phyloP scores from a whole-genome alignment of 2,113 vertebrate genomes.

The Poeciliopsis prolifica region DNA sequence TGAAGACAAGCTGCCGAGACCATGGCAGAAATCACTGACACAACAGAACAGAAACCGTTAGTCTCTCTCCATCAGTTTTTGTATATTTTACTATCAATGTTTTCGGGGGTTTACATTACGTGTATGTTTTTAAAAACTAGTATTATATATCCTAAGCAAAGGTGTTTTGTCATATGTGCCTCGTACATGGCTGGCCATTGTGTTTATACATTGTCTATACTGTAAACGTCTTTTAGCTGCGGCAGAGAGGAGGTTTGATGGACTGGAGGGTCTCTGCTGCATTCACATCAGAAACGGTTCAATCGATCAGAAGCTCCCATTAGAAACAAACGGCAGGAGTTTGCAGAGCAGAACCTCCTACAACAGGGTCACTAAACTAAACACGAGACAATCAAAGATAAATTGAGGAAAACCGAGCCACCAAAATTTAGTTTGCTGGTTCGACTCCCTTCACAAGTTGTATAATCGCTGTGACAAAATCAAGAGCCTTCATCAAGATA shows the following conservation, averaged over 20 bases:
- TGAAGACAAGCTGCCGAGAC: constrained; percentile 39
- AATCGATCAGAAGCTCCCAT: too few species aligned
- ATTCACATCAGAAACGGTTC: neutral
- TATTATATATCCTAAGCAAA: constrained; percentile 41
- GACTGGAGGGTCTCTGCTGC: neutral
- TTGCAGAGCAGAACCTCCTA: too few species aligned
- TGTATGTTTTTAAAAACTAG: constrained; percentile 14
- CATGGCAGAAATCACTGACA: neutral
- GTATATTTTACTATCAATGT: constrained; percentile 30
- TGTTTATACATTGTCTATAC: constrained; percentile 48
- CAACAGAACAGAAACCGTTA: constrained; percentile 26
- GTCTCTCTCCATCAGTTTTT: constrained; percentile 10
- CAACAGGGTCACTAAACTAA: too few species aligned
- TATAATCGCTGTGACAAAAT: too few species aligned
- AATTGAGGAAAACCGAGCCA: too few species aligned
- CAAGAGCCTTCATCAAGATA: too few species aligned
- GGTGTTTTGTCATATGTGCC: constrained; percentile 15
- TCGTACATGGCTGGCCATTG: constrained; percentile 55
- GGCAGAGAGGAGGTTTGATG: neutral
- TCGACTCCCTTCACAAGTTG: too few species aligned
- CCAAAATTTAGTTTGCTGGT: too few species aligned
- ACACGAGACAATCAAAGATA: too few species aligned
- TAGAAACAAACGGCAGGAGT: too few species aligned
- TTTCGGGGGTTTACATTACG: constrained; percentile 24
- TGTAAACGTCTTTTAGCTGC: neutral